Evolutionary conservation across 2,113 vertebrate species (phyloP).

Genomic region (Trogon surrucura): DNA sequence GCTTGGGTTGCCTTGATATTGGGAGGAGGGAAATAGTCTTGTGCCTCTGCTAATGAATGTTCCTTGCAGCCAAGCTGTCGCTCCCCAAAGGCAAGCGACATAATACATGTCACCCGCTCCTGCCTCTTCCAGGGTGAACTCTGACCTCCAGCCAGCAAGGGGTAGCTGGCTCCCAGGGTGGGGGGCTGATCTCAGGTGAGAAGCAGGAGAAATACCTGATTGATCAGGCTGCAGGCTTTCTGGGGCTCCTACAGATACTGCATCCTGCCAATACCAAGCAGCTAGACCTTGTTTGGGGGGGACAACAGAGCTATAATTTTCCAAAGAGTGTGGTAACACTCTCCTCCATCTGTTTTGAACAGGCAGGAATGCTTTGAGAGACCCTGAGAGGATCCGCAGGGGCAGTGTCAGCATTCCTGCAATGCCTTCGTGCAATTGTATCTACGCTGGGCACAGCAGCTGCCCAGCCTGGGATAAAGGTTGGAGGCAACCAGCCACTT

Average conservation of each 20-base stretch:
- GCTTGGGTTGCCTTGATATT: neutral
- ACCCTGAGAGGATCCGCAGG: fast-evolving
- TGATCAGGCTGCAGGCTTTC: neutral
- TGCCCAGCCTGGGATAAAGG: neutral
- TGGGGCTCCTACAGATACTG: neutral
- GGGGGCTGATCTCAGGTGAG: neutral
- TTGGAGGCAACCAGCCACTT: neutral
- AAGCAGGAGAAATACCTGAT: neutral
- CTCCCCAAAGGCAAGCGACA: neutral
- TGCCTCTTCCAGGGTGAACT: neutral
- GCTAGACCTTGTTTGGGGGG: neutral
- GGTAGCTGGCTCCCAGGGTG: neutral
- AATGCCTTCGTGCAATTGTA: neutral
- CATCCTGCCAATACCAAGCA: neutral
- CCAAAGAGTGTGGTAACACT: fast-evolving
- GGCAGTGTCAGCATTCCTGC: neutral
- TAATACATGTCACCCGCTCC: neutral
- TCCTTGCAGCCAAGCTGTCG: neutral
- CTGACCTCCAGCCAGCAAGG: neutral
- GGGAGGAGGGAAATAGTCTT: neutral
- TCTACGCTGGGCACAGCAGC: neutral
- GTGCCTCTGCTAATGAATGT: neutral
- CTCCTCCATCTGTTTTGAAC: neutral
- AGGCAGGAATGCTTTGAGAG: neutral
- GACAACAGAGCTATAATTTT: neutral